phyloP scores from a whole-genome alignment of 2,888 invertebrate genomes.

The Pachliopta kotzebuea region DNA sequence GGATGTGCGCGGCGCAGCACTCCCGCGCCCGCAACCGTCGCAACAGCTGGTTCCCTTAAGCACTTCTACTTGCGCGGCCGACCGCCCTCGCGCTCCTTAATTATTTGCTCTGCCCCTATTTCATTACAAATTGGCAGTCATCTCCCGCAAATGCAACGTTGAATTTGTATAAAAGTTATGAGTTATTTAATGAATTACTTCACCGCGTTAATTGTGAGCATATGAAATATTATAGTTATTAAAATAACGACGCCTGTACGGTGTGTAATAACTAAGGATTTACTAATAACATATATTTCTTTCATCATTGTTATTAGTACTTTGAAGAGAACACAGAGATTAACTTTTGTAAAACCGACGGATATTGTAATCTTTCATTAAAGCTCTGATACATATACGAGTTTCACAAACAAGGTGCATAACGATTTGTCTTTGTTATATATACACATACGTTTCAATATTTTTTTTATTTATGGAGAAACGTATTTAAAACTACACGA shows the following conservation, averaged over 20 bases:
- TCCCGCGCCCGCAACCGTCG: constrained; percentile 44
- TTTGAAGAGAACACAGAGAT: no score
- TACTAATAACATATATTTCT: no score
- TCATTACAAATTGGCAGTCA: constrained; percentile 48
- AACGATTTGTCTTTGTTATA: no score
- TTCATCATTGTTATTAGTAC: no score
- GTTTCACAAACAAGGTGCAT: no score
- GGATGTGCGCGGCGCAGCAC: constrained; percentile 32
- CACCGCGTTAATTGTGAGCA: neutral
- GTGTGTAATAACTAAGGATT: no score
- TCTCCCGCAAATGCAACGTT: constrained; percentile 34
- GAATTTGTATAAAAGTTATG: constrained; percentile 28
- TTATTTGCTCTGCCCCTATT: constrained; percentile 53
- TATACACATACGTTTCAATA: no score
- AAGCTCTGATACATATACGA: no score
- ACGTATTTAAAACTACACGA: no score
- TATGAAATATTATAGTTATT: neutral
- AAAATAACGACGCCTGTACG: neutral
- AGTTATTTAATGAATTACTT: constrained; percentile 5
- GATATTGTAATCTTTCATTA: no score
- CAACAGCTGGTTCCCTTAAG: constrained; percentile 61
- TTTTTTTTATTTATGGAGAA: no score
- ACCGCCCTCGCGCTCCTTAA: constrained; percentile 48
- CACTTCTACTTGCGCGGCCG: constrained; percentile 55
- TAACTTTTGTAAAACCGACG: no score